These are phyloP conservation scores for Alfaro cultratus DNA, from an alignment of 2,797 vertebrate genomes.

Conservation along the genomic window DNA sequence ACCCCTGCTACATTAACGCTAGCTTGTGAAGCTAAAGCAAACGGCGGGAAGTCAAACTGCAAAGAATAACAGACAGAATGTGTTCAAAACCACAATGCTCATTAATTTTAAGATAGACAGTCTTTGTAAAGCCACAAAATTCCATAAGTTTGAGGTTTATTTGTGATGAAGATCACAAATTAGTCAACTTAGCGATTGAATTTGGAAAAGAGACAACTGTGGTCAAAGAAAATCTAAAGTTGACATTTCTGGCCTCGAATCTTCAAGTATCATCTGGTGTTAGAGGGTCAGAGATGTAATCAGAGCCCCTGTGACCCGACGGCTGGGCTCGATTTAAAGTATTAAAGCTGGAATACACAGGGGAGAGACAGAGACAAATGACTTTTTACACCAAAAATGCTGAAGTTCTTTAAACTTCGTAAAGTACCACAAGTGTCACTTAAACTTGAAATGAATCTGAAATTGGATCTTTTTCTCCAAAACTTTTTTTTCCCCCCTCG, in stretches of 20 bases:
- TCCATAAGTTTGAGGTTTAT: neutral
- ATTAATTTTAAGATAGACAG: neutral
- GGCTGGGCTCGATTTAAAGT: conserved; percentile 64
- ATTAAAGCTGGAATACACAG: conserved; percentile 59
- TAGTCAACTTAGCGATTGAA: neutral
- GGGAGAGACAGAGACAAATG: conserved; percentile 57
- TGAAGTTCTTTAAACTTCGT: conserved; percentile 55
- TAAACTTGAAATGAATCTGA: conserved; percentile 55
- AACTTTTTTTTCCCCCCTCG: conserved; percentile 32
- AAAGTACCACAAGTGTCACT: conserved; percentile 50
- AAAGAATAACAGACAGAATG: neutral
- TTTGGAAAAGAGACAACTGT: conserved; percentile 11
- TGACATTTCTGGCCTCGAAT: conserved; percentile 53
- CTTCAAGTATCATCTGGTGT: conserved; percentile 52
- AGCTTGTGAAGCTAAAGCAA: neutral
- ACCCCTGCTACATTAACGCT: neutral
- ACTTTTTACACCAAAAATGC: conserved; percentile 48
- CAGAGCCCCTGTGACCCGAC: conserved; percentile 69
- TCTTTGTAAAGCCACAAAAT: neutral
- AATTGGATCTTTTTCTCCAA: conserved; percentile 31
- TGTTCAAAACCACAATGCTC: neutral
- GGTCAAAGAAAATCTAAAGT: conserved; percentile 21
- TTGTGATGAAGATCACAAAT: neutral
- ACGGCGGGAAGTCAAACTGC: neutral
- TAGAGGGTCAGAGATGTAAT: conserved; percentile 74